A percentile compares a stretch with the other conserved stretches of the same genome.
Evolutionary conservation across 2,113 vertebrate species (phyloP).

Genomic region (Campylorhamphus procurvoides): DNA sequence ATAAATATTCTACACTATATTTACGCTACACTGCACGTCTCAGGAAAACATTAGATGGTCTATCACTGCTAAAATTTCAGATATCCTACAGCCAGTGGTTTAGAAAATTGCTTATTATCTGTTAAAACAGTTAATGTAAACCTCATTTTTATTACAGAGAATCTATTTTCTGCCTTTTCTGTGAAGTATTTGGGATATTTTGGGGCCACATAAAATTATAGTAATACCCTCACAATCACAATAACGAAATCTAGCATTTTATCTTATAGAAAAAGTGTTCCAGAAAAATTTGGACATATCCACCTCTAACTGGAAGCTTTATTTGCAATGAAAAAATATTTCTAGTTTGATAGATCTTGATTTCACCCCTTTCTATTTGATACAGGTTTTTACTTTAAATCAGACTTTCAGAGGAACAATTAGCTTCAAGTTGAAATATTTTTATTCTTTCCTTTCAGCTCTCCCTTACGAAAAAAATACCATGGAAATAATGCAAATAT

Average conservation of each 20-base stretch:
- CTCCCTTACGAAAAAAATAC: neutral
- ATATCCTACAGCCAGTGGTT: neutral
- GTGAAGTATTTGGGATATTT: neutral
- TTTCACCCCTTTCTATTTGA: neutral
- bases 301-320: neutral
- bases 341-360: neutral
- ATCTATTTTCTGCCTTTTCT: neutral
- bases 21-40: neutral
- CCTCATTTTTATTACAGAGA: neutral
- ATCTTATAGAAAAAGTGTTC: neutral
- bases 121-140: neutral
- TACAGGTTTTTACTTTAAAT: neutral
- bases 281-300: neutral
- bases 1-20: neutral
- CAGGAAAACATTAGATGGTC: neutral
- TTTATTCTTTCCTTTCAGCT: neutral
- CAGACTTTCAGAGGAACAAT: neutral
- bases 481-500: conserved; percentile 23
- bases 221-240: neutral
- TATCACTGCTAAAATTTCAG: neutral
- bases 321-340: neutral
- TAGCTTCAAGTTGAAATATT: neutral
- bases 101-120: neutral
- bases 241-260: neutral
- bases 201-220: neutral